A percentile compares a stretch with the other conserved stretches of the same genome.
Conservation (phyloP, 2,888 invertebrate genomes). For the Odontocolon sp. region DNA sequence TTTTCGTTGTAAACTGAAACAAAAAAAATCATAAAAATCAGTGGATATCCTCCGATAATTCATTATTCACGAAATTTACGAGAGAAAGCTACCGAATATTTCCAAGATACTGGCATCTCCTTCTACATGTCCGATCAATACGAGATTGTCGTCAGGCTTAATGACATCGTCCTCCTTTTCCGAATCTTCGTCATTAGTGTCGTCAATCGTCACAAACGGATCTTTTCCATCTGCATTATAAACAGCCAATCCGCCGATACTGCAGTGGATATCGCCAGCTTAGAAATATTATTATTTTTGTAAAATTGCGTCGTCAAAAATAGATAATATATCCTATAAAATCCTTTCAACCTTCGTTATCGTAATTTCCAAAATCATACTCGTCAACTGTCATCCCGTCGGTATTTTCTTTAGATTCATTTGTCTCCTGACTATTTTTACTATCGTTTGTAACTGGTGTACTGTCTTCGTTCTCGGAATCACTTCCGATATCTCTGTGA, state of each 20-base stretch:
- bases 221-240: conserved; percentile 72
- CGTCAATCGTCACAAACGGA: conserved; percentile 70
- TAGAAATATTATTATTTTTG: conserved; percentile 77
- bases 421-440: neutral
- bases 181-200: conserved; percentile 83
- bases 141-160: conserved; percentile 93
- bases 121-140: conserved; percentile 93
- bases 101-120: conserved; percentile 94
- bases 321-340: conserved; percentile 27
- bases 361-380: conserved; percentile 89
- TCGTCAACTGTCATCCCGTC: conserved; percentile 83
- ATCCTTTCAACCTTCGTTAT: conserved; percentile 84
- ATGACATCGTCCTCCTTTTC: conserved; percentile 96
- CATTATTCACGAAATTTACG: no score
- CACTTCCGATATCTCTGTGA: conserved; percentile 63
- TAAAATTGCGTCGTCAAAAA: conserved; percentile 35
- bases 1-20: conserved; percentile 93
- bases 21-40: neutral
- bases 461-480: conserved; percentile 75
- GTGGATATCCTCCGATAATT: no score
- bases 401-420: conserved; percentile 30
- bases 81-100: conserved; percentile 92
- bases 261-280: conserved; percentile 69
- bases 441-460: conserved; percentile 62
- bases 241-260: conserved; percentile 74